Evolutionary conservation across 2,797 vertebrate species (phyloP).

Genomic region (Percopsis omiscomaycus): DNA sequence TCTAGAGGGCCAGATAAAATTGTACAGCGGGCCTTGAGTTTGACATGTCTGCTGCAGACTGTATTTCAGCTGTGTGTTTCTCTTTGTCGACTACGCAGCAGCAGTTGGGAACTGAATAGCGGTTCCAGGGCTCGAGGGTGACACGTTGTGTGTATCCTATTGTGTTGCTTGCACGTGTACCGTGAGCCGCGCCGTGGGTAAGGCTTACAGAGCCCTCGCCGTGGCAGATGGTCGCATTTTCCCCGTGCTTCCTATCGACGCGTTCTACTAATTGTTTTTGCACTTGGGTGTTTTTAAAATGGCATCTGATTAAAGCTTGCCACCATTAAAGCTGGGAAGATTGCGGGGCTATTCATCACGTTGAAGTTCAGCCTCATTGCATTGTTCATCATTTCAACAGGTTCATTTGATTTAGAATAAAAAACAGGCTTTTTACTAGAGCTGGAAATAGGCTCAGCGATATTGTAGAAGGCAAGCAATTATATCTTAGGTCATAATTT

Average conservation of each 20-base stretch:
- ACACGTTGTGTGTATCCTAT: too few species aligned
- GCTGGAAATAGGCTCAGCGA: slow-evolving; percentile 11
- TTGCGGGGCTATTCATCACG: slow-evolving; percentile 24
- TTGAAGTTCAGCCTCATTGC: slow-evolving; percentile 30
- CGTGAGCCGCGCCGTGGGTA: background rate
- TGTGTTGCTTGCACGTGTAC: background rate
- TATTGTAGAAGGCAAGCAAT: slow-evolving; percentile 19
- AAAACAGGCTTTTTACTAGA: slow-evolving; percentile 4
- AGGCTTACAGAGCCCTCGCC: background rate
- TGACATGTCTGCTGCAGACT: too few species aligned
- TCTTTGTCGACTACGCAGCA: background rate
- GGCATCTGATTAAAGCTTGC: slow-evolving; percentile 28
- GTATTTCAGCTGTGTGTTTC: background rate
- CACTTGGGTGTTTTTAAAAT: slow-evolving; percentile 29
- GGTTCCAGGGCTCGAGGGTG: background rate
- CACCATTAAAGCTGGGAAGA: slow-evolving; percentile 17
- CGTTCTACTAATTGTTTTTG: slow-evolving; percentile 28
- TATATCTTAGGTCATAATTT: slow-evolving; percentile 29
- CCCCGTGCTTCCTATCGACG: background rate
- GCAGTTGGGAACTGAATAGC: background rate
- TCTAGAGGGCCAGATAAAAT: too few species aligned
- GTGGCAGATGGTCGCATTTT: background rate
- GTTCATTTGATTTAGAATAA: slow-evolving; percentile 31
- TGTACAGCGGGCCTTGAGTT: too few species aligned
- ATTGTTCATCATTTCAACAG: slow-evolving; percentile 41